These are phyloP conservation scores for Leptogaster cylindrica DNA, from an alignment of 2,888 invertebrate species.

Conservation along the genomic window DNA sequence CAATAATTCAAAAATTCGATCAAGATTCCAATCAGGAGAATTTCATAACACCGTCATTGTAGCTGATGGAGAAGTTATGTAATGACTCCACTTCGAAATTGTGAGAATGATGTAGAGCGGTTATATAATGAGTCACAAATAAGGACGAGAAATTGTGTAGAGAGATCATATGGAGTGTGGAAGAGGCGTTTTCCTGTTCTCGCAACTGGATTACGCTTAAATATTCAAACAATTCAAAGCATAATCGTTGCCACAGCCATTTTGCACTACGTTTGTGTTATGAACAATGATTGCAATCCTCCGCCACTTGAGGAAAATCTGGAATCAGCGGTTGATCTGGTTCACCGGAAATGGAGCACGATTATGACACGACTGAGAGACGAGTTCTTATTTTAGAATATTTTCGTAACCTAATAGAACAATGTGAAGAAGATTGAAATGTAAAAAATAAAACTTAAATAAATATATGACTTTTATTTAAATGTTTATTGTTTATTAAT, in stretches of 20 bases:
- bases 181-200: slow-evolving; percentile 44
- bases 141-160: slow-evolving; percentile 40
- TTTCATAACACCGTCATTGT: slow-evolving; percentile 1
- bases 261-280: not conserved
- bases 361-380: slow-evolving; percentile 12
- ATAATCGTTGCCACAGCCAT: slow-evolving; percentile 42
- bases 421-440: slow-evolving; percentile 6
- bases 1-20: slow-evolving; percentile 23
- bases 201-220: slow-evolving; percentile 40
- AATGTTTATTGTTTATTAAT: not conserved
- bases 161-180: slow-evolving; percentile 43
- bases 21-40: slow-evolving; percentile 8
- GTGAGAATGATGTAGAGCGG: not conserved
- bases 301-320: not conserved
- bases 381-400: slow-evolving; percentile 4
- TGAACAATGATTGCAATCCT: slow-evolving; percentile 16
- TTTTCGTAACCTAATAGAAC: not conserved
- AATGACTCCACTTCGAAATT: slow-evolving; percentile 17
- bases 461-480: slow-evolving; percentile 12
- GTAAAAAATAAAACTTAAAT: slow-evolving; percentile 6
- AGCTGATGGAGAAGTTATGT: too few relatives aligned
- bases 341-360: not conserved
- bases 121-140: slow-evolving; percentile 39
- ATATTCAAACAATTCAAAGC: slow-evolving; percentile 35
- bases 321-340: slow-evolving; percentile 11